A percentile compares a stretch with the other conserved stretches of the same genome.
Conservation (phyloP, 2,888 invertebrate species). For the Slavum lentiscoides region DNA sequence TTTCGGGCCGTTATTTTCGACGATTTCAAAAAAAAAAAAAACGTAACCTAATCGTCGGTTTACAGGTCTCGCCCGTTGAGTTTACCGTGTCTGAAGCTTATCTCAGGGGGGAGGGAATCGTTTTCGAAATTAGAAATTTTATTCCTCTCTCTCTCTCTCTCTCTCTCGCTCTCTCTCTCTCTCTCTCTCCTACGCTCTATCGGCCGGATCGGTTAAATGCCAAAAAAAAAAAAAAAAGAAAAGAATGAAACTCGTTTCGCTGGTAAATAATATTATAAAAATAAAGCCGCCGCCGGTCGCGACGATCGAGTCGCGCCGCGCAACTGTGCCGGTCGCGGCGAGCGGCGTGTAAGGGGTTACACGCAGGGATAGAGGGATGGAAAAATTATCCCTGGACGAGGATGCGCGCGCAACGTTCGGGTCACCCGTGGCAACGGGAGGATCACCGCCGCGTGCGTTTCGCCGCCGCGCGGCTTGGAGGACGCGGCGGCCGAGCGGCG, state of each 20-base stretch:
- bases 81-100: too few species aligned
- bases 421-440: constrained; percentile 50
- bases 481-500: constrained; percentile 41
- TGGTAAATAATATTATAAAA: not conserved
- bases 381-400: constrained; percentile 50
- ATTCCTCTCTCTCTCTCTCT: too few species aligned
- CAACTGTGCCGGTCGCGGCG: not conserved
- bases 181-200: too few species aligned
- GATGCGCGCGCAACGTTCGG: constrained; percentile 41
- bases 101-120: not conserved
- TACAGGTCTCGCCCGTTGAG: too few species aligned
- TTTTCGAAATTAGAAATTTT: constrained; percentile 16
- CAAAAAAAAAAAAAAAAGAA: too few species aligned
- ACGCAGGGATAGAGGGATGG: not conserved
- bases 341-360: not conserved
- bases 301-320: not conserved
- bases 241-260: not conserved
- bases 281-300: not conserved
- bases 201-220: not conserved
- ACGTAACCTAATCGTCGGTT: not conserved
- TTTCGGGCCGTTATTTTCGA: too few species aligned
- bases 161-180: too few species aligned
- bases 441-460: constrained; percentile 37
- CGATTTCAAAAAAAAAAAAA: too few species aligned
- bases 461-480: constrained; percentile 55